Conservation (phyloP, 2,797 vertebrate genomes). For the Macropodus opercularis region DNA sequence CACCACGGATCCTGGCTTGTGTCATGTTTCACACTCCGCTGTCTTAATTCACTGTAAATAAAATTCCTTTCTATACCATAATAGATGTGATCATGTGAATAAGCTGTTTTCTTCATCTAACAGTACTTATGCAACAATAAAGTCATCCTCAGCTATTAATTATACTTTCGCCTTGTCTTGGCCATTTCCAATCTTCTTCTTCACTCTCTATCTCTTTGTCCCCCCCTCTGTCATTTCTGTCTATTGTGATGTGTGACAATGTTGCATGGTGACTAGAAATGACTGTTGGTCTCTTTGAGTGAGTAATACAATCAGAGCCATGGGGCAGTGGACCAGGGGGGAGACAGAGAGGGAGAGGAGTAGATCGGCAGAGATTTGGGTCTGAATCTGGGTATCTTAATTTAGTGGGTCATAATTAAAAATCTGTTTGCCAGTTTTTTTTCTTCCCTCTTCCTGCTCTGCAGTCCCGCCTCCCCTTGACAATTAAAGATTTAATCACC, state of each 20-base stretch:
- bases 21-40: constrained; percentile 15
- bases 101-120: too few relatives aligned
- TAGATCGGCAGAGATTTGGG: constrained; percentile 71
- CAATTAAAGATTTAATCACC: constrained; percentile 84
- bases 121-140: neutral
- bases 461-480: constrained; percentile 65
- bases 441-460: constrained; percentile 59
- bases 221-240: constrained; percentile 28
- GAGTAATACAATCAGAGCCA: constrained; percentile 78
- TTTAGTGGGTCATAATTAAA: constrained; percentile 84
- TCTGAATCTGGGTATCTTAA: constrained; percentile 75
- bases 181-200: constrained; percentile 18
- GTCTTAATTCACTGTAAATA: constrained; percentile 10
- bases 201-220: constrained; percentile 26
- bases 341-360: constrained; percentile 32
- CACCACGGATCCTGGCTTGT: neutral
- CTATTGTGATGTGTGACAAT: constrained; percentile 56
- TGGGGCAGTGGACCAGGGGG: constrained; percentile 51
- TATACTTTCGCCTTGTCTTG: constrained; percentile 17
- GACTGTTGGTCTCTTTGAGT: constrained; percentile 77
- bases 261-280: constrained; percentile 65
- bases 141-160: constrained; percentile 31
- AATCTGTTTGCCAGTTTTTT: constrained; percentile 79
- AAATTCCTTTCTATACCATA: constrained; percentile 3
- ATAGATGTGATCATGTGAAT: neutral